A percentile compares a stretch with the other conserved stretches of the same genome.
Conservation (phyloP, 1,140 invertebrate species). For the Dufourea novaeangliae region DNA sequence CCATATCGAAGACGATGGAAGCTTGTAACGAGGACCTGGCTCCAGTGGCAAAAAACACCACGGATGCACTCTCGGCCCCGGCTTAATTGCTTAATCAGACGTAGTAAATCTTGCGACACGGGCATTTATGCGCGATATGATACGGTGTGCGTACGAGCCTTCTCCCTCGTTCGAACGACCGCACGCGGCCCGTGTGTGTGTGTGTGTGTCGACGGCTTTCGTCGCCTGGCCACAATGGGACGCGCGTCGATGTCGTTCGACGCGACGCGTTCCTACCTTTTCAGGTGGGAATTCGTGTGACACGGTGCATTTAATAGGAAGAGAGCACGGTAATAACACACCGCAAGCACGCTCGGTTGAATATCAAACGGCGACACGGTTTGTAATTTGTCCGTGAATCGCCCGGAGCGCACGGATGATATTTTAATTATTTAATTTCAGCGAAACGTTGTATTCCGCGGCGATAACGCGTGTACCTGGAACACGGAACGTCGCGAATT, state of each 20-base stretch:
- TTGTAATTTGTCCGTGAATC: constrained; percentile 22
- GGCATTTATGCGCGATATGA: constrained; percentile 73
- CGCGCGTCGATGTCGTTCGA: constrained; percentile 6
- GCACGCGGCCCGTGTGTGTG: neutral
- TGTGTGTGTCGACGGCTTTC: neutral
- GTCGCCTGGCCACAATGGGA: neutral
- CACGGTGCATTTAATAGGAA: neutral
- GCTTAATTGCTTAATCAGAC: constrained; percentile 81
- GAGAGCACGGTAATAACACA: neutral
- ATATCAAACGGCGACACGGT: constrained; percentile 10
- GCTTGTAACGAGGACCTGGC: constrained; percentile 69
- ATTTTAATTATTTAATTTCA: constrained; percentile 16
- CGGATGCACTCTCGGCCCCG: constrained; percentile 50
- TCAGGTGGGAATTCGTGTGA: constrained; percentile 2
- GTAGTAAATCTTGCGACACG: constrained; percentile 78
- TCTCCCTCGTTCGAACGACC: neutral
- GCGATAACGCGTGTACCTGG: neutral
- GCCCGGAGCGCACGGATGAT: neutral
- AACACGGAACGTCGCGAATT: neutral
- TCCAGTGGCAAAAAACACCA: constrained; percentile 66
- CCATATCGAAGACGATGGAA: constrained; percentile 64
- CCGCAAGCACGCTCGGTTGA: constrained; percentile 7
- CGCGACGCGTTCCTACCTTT: neutral
- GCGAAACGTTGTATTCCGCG: neutral
- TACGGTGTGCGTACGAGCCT: constrained; percentile 21